Conservation (phyloP, 2,888 invertebrate species). For the Steinernema scapterisci region DNA sequence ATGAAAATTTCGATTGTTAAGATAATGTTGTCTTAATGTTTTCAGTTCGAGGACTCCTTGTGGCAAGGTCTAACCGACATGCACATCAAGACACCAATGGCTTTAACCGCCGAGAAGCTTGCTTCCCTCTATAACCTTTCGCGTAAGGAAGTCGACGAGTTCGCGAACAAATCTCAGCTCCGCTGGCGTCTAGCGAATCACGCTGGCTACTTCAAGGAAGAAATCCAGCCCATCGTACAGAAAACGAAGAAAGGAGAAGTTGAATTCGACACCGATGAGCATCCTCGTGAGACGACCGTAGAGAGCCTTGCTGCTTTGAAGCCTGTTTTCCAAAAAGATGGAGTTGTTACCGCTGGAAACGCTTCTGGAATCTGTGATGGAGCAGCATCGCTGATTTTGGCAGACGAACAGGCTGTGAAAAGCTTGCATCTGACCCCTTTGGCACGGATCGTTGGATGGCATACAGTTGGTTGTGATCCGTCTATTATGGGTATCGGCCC, state of each 20-base stretch:
- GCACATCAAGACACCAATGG: constrained; percentile 91
- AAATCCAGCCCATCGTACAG: constrained; percentile 83
- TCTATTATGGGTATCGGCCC: constrained; percentile 84
- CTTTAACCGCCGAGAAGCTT: constrained; percentile 89
- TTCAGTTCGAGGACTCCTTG: constrained; percentile 81
- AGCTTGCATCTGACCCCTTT: constrained; percentile 82
- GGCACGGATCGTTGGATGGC: constrained; percentile 87
- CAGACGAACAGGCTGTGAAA: constrained; percentile 86
- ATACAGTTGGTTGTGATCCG: constrained; percentile 88
- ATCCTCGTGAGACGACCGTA: constrained; percentile 83
- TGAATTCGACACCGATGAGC: constrained; percentile 84
- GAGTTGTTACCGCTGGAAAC: constrained; percentile 65
- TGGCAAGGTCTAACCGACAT: constrained; percentile 88
- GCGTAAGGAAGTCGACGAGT: constrained; percentile 83
- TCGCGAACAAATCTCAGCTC: constrained; percentile 82
- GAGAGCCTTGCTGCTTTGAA: constrained; percentile 84
- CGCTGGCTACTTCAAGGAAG: constrained; percentile 84
- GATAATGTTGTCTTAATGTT: no score
- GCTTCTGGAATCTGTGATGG: constrained; percentile 82
- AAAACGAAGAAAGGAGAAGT: constrained; percentile 79
- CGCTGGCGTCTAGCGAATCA: constrained; percentile 88
- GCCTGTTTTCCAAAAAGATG: constrained; percentile 66
- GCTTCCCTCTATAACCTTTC: constrained; percentile 83
- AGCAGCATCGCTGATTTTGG: constrained; percentile 88
- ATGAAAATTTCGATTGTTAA: neutral